phyloP scores from a whole-genome alignment of 2,888 invertebrate genomes.

The Horisme vitalbata region DNA sequence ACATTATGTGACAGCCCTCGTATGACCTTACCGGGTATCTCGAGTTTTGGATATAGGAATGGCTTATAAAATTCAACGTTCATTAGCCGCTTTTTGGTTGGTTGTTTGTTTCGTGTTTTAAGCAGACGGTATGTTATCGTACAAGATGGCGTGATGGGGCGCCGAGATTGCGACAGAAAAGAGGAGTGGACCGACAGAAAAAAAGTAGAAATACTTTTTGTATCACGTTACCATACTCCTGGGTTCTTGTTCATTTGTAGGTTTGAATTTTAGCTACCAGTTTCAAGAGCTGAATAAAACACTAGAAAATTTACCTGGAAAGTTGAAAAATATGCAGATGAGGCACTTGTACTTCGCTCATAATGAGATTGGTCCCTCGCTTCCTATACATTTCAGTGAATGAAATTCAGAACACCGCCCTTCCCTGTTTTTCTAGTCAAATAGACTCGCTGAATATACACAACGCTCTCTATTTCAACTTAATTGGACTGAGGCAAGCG shows the following conservation, averaged over 20 bases:
- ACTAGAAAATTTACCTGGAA: not conserved
- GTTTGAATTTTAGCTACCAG: not conserved
- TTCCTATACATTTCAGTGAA: slow-evolving; percentile 11
- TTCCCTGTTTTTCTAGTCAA: slow-evolving; percentile 13
- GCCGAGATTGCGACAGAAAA: slow-evolving; percentile 66
- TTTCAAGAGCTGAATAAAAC: not conserved
- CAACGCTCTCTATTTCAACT: slow-evolving; percentile 25
- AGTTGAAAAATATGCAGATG: slow-evolving; percentile 12
- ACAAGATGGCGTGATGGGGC: slow-evolving; percentile 68
- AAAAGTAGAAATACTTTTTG: slow-evolving; percentile 34
- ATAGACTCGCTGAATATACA: slow-evolving; percentile 21
- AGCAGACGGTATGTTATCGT: slow-evolving; percentile 61
- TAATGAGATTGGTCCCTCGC: slow-evolving; percentile 5
- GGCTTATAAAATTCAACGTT: slow-evolving; percentile 66
- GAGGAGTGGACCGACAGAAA: slow-evolving; percentile 58
- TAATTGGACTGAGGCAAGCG: slow-evolving; percentile 30
- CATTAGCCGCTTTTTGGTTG: slow-evolving; percentile 58
- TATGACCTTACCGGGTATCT: slow-evolving; percentile 54
- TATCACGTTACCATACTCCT: slow-evolving; percentile 8
- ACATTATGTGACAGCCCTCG: slow-evolving; percentile 66
- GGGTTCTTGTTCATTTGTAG: too few species aligned
- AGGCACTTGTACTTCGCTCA: not conserved
- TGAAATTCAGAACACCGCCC: slow-evolving; percentile 6
- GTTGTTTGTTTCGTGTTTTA: slow-evolving; percentile 61
- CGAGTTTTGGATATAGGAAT: slow-evolving; percentile 54